Conservation (phyloP, 2,113 vertebrate genomes). For the Bufo bufo region DNA sequence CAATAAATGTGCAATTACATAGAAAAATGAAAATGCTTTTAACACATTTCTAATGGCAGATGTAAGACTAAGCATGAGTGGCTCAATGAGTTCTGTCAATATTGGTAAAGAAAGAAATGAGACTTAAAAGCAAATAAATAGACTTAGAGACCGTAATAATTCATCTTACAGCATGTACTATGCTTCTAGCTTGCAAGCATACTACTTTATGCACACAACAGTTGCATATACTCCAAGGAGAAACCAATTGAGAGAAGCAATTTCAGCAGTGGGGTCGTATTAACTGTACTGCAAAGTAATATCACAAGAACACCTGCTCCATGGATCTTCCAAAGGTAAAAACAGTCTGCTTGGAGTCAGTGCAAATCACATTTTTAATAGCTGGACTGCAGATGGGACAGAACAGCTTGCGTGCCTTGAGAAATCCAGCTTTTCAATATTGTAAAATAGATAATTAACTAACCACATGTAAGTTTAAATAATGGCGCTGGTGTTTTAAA, state of each 20-base stretch:
- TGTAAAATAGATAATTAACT: constrained; percentile 67
- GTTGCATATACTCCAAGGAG: constrained; percentile 46
- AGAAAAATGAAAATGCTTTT: constrained; percentile 39
- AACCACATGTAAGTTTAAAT: constrained; percentile 65
- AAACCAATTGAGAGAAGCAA: constrained; percentile 44
- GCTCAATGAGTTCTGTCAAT: constrained; percentile 4
- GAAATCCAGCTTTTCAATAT: constrained; percentile 61
- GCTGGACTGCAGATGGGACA: constrained; percentile 35
- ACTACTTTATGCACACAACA: constrained; percentile 33
- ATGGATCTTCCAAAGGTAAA: constrained; percentile 39
- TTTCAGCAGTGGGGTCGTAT: constrained; percentile 28
- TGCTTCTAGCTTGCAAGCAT: constrained; percentile 37
- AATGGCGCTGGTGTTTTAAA: constrained; percentile 66
- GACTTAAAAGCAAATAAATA: constrained; percentile 47
- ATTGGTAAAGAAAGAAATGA: constrained; percentile 25
- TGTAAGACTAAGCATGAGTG: background rate
- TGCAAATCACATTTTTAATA: constrained; percentile 63
- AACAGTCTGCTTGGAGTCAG: constrained; percentile 55
- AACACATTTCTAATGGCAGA: constrained; percentile 26
- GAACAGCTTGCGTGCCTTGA: constrained; percentile 60
- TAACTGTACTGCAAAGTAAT: constrained; percentile 57
- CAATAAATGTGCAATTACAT: constrained; percentile 21
- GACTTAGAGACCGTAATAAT: constrained; percentile 26
- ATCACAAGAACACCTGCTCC: constrained; percentile 57
- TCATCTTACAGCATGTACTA: constrained; percentile 33